phyloP scores from a whole-genome alignment of 2,113 vertebrate species.

The Oenanthe melanoleuca region DNA sequence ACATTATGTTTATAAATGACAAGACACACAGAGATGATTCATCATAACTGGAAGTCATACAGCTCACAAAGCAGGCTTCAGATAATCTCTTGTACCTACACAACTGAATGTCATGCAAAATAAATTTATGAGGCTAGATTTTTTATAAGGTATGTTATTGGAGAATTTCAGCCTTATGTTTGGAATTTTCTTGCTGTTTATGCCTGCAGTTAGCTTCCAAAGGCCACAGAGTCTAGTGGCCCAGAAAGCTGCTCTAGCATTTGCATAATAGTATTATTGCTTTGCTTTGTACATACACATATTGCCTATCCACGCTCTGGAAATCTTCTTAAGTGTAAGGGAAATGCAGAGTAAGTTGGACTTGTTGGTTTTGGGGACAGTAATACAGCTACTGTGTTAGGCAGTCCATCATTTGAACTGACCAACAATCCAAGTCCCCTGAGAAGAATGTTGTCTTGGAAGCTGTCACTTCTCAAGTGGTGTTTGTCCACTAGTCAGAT shows the following conservation, averaged over 20 bases:
- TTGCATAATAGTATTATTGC: not conserved
- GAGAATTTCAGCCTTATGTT: not conserved
- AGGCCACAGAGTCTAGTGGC: not conserved
- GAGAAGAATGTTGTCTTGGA: accelerated
- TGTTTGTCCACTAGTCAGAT: not conserved
- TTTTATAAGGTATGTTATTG: not conserved
- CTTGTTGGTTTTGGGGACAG: not conserved
- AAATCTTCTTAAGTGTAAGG: not conserved
- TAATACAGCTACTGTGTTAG: not conserved
- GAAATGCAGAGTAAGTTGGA: not conserved
- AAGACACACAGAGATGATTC: not conserved
- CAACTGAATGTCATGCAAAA: not conserved
- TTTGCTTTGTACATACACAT: not conserved
- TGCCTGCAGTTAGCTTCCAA: not conserved
- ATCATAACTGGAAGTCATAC: not conserved
- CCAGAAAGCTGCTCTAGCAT: not conserved
- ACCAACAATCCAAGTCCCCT: not conserved
- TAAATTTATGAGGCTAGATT: not conserved
- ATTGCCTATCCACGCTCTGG: not conserved
- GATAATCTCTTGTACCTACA: not conserved
- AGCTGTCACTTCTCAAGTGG: not conserved
- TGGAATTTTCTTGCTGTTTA: not conserved
- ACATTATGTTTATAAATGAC: not conserved
- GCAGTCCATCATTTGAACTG: not conserved
- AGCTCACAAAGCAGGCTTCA: not conserved